phyloP scores from a whole-genome alignment of 2,797 vertebrate species.

The Enteromius anoplus region DNA sequence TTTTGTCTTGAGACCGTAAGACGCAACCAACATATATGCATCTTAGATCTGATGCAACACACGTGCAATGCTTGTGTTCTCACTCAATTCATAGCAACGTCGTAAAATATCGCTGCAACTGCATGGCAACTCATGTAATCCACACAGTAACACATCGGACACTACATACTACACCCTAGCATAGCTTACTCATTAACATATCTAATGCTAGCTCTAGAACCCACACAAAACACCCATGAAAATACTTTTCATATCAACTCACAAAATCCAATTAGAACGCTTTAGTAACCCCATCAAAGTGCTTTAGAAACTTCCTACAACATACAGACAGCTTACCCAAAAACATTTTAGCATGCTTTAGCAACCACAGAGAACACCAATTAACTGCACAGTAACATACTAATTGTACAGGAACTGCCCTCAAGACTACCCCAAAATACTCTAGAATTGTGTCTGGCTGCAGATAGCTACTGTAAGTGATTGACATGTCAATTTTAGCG shows the following conservation, averaged over 20 bases:
- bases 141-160: background rate
- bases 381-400: background rate
- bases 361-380: background rate
- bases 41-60: constrained; percentile 33
- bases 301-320: background rate
- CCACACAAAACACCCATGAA: background rate
- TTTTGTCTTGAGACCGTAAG: background rate
- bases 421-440: background rate
- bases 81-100: background rate
- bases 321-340: background rate
- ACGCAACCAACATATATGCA: background rate
- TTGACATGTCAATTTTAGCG: background rate
- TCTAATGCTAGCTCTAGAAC: background rate
- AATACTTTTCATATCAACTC: background rate
- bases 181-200: background rate
- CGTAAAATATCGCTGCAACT: background rate
- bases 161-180: background rate
- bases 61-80: constrained; percentile 9
- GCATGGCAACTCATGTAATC: background rate
- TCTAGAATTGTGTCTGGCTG: background rate
- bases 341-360: background rate
- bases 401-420: background rate
- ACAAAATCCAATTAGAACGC: background rate
- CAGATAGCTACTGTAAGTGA: background rate
- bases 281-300: background rate